Conservation (phyloP, 1,140 invertebrate genomes). For the Papilio glaucus region DNA sequence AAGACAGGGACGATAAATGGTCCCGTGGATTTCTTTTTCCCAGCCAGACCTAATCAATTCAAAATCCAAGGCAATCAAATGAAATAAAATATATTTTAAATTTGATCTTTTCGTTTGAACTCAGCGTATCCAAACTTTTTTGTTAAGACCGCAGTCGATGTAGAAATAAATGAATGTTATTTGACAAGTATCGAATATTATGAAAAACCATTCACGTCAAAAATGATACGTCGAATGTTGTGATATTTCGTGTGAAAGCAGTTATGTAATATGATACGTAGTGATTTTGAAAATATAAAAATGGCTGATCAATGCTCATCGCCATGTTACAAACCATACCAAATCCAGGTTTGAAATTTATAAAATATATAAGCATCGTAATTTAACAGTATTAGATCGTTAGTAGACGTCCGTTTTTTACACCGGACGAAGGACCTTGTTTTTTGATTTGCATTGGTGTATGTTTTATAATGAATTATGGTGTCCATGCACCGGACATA, state of each 20-base stretch:
- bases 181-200: conserved; percentile 3
- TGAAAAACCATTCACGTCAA: not conserved
- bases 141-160: not conserved
- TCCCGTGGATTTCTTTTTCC: too few relatives aligned
- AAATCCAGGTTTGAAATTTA: conserved; percentile 9
- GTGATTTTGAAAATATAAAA: conserved; percentile 1
- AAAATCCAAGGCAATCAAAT: too few relatives aligned
- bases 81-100: too few relatives aligned
- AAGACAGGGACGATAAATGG: too few relatives aligned
- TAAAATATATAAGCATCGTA: not conserved
- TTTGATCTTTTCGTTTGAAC: too few relatives aligned
- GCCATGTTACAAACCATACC: conserved; percentile 13
- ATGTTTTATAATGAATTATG: too few relatives aligned
- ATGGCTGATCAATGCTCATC: not conserved
- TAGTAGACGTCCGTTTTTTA: too few relatives aligned
- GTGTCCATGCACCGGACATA: too few relatives aligned
- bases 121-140: not conserved
- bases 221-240: not conserved
- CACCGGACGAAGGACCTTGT: too few relatives aligned
- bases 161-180: not conserved
- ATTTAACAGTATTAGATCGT: not conserved
- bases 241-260: not conserved
- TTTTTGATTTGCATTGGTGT: too few relatives aligned
- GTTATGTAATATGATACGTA: not conserved
- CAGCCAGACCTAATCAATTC: too few relatives aligned